Percentiles rank a stretch among this genome's conserved stretches.
Conservation (phyloP, 2,113 vertebrate genomes). For the Gymnocephalus cernua region DNA sequence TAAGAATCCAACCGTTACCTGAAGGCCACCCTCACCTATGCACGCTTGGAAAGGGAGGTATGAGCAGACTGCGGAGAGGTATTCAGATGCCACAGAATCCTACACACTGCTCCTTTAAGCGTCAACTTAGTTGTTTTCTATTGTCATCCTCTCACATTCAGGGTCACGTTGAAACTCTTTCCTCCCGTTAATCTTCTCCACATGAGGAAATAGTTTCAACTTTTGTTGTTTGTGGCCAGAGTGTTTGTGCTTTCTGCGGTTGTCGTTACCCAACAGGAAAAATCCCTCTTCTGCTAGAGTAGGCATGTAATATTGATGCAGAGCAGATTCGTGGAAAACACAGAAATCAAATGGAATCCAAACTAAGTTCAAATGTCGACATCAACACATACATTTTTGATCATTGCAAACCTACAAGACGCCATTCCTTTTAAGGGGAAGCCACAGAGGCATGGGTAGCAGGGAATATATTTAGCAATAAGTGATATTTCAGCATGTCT, state of each 20-base stretch:
- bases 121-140: conserved; percentile 14
- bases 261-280: conserved; percentile 54
- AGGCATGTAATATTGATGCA: conserved; percentile 83
- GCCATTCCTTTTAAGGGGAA: conserved; percentile 65
- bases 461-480: conserved; percentile 79
- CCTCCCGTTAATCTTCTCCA: conserved; percentile 43
- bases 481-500: conserved; percentile 75
- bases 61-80: no score
- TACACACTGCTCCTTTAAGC: not conserved
- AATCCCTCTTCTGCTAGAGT: conserved; percentile 55
- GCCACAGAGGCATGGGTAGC: conserved; percentile 51
- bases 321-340: conserved; percentile 73
- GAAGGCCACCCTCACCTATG: no score
- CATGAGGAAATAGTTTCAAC: conserved; percentile 67
- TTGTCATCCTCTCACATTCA: conserved; percentile 11
- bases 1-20: no score
- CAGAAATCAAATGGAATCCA: conserved; percentile 79
- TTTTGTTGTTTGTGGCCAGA: conserved; percentile 70
- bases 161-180: not conserved
- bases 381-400: conserved; percentile 82
- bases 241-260: conserved; percentile 73
- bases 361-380: conserved; percentile 80
- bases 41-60: no score
- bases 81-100: no score
- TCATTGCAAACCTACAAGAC: conserved; percentile 69